These are phyloP conservation scores for Laterallus jamaicensis DNA, from an alignment of 2,113 vertebrate species.

Conservation along the genomic window DNA sequence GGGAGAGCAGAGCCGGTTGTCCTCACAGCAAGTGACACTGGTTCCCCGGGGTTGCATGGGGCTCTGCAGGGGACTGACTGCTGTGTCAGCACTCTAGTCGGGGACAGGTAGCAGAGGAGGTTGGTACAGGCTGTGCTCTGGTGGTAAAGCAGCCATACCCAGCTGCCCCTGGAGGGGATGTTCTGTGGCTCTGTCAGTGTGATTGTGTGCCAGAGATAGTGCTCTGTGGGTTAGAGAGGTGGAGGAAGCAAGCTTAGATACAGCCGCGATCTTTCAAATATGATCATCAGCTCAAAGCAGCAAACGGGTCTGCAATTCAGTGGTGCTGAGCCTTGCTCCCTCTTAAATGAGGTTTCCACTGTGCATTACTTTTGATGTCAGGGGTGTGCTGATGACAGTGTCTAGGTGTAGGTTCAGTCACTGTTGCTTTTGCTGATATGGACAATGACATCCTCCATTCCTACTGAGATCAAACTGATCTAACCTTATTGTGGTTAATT, in stretches of 20 bases:
- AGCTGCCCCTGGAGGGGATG: neutral
- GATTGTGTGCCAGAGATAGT: accelerated
- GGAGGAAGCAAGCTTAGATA: neutral
- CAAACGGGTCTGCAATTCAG: neutral
- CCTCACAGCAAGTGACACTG: neutral
- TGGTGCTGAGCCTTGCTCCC: neutral
- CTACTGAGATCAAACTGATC: neutral
- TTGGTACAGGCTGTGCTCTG: neutral
- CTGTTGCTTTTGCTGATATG: neutral
- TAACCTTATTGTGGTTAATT: neutral
- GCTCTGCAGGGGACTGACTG: neutral
- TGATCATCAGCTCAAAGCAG: neutral
- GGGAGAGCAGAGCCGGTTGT: neutral
- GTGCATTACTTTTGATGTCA: neutral
- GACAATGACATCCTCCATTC: neutral
- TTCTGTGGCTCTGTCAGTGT: accelerated
- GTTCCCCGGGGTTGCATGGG: accelerated
- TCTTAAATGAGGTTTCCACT: neutral
- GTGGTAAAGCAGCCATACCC: neutral
- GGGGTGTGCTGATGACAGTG: neutral
- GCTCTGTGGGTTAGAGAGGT: neutral
- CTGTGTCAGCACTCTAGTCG: neutral
- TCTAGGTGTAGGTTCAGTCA: neutral
- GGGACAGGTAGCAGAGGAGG: neutral
- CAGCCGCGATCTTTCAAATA: neutral